Evolutionary conservation across 1,140 invertebrate genomes (phyloP), one percentile per base, ranked within the genome.

Genomic region (Steinernema feltiae): DNA sequence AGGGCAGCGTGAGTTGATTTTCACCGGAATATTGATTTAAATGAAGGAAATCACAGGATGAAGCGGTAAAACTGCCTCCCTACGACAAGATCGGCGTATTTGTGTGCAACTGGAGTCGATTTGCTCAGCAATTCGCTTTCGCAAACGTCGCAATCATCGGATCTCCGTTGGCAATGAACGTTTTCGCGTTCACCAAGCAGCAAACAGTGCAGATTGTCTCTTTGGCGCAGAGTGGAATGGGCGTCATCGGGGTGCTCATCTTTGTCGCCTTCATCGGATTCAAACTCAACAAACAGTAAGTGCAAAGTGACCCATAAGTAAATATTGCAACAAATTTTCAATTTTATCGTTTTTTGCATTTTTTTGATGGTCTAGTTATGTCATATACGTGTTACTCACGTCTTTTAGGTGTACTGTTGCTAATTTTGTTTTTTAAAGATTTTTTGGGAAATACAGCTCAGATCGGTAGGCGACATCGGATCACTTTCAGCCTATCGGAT

Each of bases 61-160:
- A 32, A 0, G 3, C 46, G 1, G 31, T 53, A 2, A 69, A 31
- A 30, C 2, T 12, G 31, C 30, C 27, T 53, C 1, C 21, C 21
- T 41, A 24, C 24, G 41, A 53, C 15, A 1, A 71, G 63, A 35
- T 75, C 17, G 82, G 79, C 7, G 48, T 70, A 41, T 21, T 74
- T 32, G 53, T 82, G n/a, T 82, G 81, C 53, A 73, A 84, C 31
- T 30, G 75, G 0, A 84, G 72, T 21, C 53, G 79, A 70, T 82
- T 82, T 32, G 53, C 80, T 46, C 81, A 82, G 32, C 74, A 82
- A 46, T 81, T 82, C 31, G 63, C 78, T 7, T 31, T 75, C 12
- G 69, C 71, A 1, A 77, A 75, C 30, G 30, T 74, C 12, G 76
- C 76, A 77, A 46, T 15, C 17, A 73, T 74, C 18, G 73, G 46